Evolutionary conservation across 2,797 vertebrate genomes (phyloP).

Genomic region (Hyperoplus lanceolatus): DNA sequence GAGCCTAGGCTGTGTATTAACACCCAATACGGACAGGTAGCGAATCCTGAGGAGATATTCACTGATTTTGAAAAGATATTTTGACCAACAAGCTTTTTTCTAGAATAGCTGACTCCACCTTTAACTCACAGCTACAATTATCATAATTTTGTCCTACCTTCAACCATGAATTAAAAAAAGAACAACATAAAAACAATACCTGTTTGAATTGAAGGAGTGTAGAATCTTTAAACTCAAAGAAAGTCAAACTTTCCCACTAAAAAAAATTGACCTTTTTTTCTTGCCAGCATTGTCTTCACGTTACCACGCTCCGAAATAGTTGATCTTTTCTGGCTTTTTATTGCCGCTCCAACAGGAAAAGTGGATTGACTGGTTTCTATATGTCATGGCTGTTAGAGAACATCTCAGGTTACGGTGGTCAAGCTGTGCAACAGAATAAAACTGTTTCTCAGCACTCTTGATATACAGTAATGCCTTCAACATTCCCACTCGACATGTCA

Average conservation of each 20-base stretch:
- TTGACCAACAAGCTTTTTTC: too few relatives aligned
- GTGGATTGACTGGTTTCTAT: conserved; percentile 50
- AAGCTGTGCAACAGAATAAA: conserved; percentile 32
- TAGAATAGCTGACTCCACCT: background rate
- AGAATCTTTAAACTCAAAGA: background rate
- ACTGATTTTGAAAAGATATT: too few relatives aligned
- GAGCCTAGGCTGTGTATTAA: too few relatives aligned
- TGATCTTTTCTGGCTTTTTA: conserved; percentile 18
- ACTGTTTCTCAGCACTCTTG: background rate
- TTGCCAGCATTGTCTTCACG: background rate
- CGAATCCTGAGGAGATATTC: too few relatives aligned
- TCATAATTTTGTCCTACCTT: background rate
- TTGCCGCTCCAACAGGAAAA: conserved; percentile 35
- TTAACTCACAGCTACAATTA: background rate
- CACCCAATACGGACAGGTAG: too few relatives aligned
- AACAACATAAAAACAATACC: background rate
- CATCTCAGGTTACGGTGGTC: conserved; percentile 50
- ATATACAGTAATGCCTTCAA: conserved; percentile 17
- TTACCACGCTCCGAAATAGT: background rate
- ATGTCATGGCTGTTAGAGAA: conserved; percentile 32
- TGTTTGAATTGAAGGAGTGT: conserved; percentile 8
- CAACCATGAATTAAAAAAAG: conserved; percentile 7
- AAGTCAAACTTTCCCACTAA: background rate
- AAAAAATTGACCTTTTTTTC: background rate
- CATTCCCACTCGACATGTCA: conserved; percentile 10